phyloP scores from a whole-genome alignment of 2,113 vertebrate species.

The Nicator chloris region DNA sequence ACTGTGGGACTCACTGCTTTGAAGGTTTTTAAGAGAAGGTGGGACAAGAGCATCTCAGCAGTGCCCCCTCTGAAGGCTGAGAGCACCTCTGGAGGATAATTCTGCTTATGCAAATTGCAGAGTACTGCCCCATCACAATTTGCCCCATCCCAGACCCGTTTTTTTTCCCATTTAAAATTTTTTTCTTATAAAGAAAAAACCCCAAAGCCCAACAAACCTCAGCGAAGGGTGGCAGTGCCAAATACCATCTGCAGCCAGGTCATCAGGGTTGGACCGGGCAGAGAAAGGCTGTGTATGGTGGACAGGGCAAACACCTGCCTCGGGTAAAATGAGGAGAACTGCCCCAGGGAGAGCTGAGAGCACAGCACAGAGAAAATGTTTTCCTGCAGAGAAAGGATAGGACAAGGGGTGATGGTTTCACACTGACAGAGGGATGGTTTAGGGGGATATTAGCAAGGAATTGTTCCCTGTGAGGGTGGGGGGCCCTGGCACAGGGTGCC shows the following conservation, averaged over 20 bases:
- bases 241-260: not conserved
- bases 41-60: not conserved
- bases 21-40: not conserved
- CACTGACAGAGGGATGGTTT: not conserved
- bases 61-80: not conserved
- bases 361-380: not conserved
- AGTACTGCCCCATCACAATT: not conserved
- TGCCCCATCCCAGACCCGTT: not conserved
- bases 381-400: not conserved
- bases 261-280: not conserved
- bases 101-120: not conserved
- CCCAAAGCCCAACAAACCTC: not conserved
- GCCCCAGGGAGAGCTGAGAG: not conserved
- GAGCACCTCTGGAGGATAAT: not conserved
- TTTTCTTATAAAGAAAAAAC: not conserved
- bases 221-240: not conserved
- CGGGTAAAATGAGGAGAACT: fast-evolving
- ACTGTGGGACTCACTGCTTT: not conserved
- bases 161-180: not conserved
- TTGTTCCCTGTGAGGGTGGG: not conserved
- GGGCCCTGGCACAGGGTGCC: not conserved
- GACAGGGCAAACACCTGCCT: not conserved
- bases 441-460: not conserved
- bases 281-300: fast-evolving
- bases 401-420: not conserved